These are phyloP conservation scores for Hippopotamus amphibius DNA, from an alignment of 2,113 vertebrate genomes.

Conservation along the genomic window DNA sequence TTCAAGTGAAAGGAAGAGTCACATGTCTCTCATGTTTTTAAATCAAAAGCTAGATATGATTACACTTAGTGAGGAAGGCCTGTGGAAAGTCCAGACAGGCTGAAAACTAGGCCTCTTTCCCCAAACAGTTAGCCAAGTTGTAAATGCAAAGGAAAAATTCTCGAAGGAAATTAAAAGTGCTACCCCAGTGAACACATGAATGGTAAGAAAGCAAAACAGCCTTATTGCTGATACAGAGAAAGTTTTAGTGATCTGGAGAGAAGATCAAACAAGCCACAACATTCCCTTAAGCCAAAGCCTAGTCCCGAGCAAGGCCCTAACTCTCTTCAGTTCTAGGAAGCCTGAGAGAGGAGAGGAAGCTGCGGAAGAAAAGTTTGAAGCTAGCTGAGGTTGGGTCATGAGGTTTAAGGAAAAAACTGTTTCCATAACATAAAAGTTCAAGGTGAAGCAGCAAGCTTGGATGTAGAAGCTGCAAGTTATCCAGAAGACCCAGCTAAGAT, in stretches of 20 bases:
- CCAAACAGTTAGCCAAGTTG: too few species aligned
- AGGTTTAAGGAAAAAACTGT: not conserved
- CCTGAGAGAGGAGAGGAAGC: not conserved
- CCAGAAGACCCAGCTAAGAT: not conserved
- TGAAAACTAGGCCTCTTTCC: not conserved
- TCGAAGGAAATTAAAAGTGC: not conserved
- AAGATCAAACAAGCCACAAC: not conserved
- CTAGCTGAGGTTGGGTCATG: not conserved
- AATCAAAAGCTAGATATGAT: not conserved
- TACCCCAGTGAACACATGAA: not conserved
- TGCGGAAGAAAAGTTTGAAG: not conserved
- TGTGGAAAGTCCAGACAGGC: not conserved
- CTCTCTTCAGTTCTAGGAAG: not conserved
- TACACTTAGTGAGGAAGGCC: not conserved
- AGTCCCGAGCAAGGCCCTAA: not conserved
- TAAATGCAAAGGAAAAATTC: not conserved
- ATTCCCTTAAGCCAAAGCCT: not conserved
- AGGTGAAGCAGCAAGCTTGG: not conserved
- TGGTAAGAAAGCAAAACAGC: not conserved
- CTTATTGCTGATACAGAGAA: not conserved
- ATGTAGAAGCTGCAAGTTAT: not conserved
- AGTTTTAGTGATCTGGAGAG: not conserved
- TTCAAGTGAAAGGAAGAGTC: not conserved
- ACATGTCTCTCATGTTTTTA: not conserved
- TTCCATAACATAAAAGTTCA: not conserved